Evolutionary conservation across 1,140 invertebrate species (phyloP).

Genomic region (Drosophila kohkoa): DNA sequence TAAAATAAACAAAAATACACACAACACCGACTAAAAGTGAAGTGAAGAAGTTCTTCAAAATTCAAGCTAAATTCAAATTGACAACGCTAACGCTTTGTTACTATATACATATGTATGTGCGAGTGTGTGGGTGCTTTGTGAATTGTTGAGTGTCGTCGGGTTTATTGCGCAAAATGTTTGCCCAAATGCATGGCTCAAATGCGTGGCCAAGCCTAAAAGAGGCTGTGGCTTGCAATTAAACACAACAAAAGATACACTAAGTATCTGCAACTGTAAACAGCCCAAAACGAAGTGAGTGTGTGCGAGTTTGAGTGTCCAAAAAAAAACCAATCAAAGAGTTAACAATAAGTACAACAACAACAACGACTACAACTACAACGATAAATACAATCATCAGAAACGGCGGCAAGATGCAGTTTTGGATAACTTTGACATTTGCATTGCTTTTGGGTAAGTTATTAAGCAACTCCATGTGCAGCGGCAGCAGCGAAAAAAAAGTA

Average conservation of each 20-base stretch:
- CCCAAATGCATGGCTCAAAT: conserved; percentile 38
- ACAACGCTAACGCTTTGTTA: conserved; percentile 20
- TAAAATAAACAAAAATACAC: conserved; percentile 20
- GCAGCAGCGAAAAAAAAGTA: conserved; percentile 43
- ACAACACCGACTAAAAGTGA: conserved; percentile 5
- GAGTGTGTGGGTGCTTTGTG: conserved; percentile 9
- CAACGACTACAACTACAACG: conserved; percentile 10
- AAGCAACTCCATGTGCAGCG: conserved; percentile 37
- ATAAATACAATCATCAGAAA: conserved; percentile 35
- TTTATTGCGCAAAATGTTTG: conserved; percentile 24
- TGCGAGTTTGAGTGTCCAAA: background rate
- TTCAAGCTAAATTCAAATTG: conserved; percentile 24
- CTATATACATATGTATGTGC: background rate
- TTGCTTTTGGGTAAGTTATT: conserved; percentile 76
- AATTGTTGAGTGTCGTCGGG: conserved; percentile 2
- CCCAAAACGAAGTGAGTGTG: background rate
- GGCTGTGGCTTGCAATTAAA: conserved; percentile 62
- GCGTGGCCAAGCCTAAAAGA: conserved; percentile 61
- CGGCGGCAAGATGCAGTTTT: conserved; percentile 75
- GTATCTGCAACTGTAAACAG: conserved; percentile 64
- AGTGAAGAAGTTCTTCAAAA: conserved; percentile 10
- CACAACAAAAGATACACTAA: conserved; percentile 42
- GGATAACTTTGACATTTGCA: conserved; percentile 84
- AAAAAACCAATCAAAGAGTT: conserved; percentile 23
- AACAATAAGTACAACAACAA: conserved; percentile 9